These are phyloP conservation scores for Meiosimyza platycephala DNA, from an alignment of 2,888 invertebrate species.

Conservation along the genomic window DNA sequence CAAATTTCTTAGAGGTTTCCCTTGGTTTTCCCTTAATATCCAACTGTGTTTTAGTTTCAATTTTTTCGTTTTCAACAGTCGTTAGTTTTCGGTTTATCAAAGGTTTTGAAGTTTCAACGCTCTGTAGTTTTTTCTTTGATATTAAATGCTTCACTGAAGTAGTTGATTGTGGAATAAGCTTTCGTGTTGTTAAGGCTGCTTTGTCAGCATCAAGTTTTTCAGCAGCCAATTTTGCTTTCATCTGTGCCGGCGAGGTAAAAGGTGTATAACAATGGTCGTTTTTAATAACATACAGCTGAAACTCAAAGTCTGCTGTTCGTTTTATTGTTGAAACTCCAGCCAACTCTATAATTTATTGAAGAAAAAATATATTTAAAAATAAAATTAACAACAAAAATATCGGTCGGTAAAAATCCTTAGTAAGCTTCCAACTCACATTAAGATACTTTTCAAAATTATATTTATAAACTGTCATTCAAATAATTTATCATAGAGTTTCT, in stretches of 20 bases:
- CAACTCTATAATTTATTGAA: conserved; percentile 50
- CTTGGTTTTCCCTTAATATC: conserved; percentile 26
- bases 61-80: conserved; percentile 24
- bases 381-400: too few relatives aligned
- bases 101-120: neutral
- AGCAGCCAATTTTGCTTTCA: conserved; percentile 53
- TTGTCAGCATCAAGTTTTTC: conserved; percentile 55
- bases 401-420: too few relatives aligned
- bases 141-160: conserved; percentile 49
- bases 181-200: conserved; percentile 51
- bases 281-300: conserved; percentile 70
- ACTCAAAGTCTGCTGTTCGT: conserved; percentile 62
- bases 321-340: conserved; percentile 63
- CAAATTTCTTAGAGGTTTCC: conserved; percentile 29
- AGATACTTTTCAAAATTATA: too few relatives aligned
- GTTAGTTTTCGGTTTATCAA: conserved; percentile 4
- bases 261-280: conserved; percentile 87
- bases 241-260: conserved; percentile 74
- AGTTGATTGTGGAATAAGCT: conserved; percentile 48
- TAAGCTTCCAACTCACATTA: too few relatives aligned
- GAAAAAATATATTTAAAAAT: neutral
- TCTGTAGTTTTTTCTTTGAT: conserved; percentile 50
- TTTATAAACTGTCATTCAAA: too few relatives aligned
- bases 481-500: too few relatives aligned
- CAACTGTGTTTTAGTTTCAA: conserved; percentile 28